Evolutionary conservation across 2,888 invertebrate genomes (phyloP), one percentile per base, ranked within the genome.

Genomic region (Hemistola chrysoprasaria): DNA sequence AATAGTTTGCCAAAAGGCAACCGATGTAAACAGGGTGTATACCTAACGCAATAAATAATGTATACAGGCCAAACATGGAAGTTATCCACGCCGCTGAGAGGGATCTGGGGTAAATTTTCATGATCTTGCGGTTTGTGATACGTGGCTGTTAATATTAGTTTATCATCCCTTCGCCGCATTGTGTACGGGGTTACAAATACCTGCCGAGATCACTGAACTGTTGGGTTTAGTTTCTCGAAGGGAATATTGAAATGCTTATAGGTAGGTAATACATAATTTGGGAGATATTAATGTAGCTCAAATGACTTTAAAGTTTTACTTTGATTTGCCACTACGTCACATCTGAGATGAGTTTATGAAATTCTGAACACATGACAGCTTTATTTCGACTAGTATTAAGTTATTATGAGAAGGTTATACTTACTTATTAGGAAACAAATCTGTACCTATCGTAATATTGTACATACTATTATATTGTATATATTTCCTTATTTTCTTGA

Each of bases 71-170:
- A 80, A 82, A 83, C 79, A 79, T 78, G 69, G 73, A 80, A 81
- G 81, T 80, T 81, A 81, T 78, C 75, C 78, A 71, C 70, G 63
- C 72, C 68, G 70, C 69, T 68, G 68, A 73, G 75, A 78, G 81
- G 80, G 81, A 76, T 80, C 74, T 67, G 65, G 56, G 73, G 71
- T 73, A 79, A 79, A 78, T 84, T 87, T 86, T 85, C 86, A 82
- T 83, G 84, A 86, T 85, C 77, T 74, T 87, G 87, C 81, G 87
- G 86, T 85, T 78, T 71, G 65, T 70, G 76, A 80, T 81, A 77
- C 77, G 71, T 74, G 76, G 80, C 69, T 74, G 80, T 78, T 84
- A 80, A 83, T 83, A 84, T 85, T 85, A 83, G 83, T 82, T 82
- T 79, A 84, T 81, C 77, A 77, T 76, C 80, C 80, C 72, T 67